These are phyloP conservation scores for Diploptera punctata DNA, from an alignment of 2,888 invertebrate species.

Conservation along the genomic window DNA sequence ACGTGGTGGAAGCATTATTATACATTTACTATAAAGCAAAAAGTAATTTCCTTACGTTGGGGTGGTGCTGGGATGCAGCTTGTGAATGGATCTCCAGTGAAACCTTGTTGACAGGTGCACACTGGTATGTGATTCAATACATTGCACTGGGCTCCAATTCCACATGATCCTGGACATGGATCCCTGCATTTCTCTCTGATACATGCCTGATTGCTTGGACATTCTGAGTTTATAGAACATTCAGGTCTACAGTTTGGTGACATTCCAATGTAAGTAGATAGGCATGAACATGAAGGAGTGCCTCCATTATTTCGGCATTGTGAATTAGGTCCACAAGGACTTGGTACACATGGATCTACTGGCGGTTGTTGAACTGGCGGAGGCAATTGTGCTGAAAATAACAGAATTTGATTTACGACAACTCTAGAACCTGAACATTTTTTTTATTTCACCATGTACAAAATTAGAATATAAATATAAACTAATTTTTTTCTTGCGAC, in stretches of 20 bases:
- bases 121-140: slow-evolving; percentile 73
- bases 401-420: too few species aligned
- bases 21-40: too few species aligned
- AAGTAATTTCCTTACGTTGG: slow-evolving; percentile 38
- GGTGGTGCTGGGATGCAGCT: slow-evolving; percentile 45
- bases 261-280: slow-evolving; percentile 65
- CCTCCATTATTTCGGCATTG: slow-evolving; percentile 63
- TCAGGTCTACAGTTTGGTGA: slow-evolving; percentile 73
- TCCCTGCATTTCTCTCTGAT: slow-evolving; percentile 74
- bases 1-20: too few species aligned
- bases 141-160: slow-evolving; percentile 64
- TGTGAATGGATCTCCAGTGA: slow-evolving; percentile 50
- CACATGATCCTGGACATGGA: slow-evolving; percentile 83
- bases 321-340: slow-evolving; percentile 68
- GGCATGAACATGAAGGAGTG: slow-evolving; percentile 66
- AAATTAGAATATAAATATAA: too few species aligned
- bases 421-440: too few species aligned
- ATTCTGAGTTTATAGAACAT: slow-evolving; percentile 72
- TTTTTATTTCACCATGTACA: too few species aligned
- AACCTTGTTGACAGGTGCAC: slow-evolving; percentile 46
- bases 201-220: slow-evolving; percentile 72
- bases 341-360: slow-evolving; percentile 49
- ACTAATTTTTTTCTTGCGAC: too few species aligned
- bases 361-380: slow-evolving; percentile 46
- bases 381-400: slow-evolving; percentile 30